phyloP scores from a whole-genome alignment of 2,797 vertebrate genomes.

The Atherinosoma microstoma region DNA sequence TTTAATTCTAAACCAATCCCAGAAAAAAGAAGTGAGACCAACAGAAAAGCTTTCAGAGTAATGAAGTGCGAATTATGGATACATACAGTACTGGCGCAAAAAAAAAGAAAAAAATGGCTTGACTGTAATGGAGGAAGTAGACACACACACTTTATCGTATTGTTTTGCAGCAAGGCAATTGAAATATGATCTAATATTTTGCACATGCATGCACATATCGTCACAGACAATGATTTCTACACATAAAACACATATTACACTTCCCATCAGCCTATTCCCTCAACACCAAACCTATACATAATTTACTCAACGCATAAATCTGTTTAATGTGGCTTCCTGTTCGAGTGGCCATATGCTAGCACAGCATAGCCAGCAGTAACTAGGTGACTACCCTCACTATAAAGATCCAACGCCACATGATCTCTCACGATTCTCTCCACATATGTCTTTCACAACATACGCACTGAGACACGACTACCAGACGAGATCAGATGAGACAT shows the following conservation, averaged over 20 bases:
- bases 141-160: neutral
- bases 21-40: too few relatives aligned
- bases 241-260: constrained; percentile 16
- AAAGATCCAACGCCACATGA: constrained; percentile 3
- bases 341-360: constrained; percentile 31
- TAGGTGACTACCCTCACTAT: constrained; percentile 6
- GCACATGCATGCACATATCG: neutral
- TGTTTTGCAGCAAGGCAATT: neutral
- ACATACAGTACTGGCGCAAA: neutral
- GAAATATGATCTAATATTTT: neutral
- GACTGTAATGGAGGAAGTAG: neutral
- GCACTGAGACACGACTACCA: constrained; percentile 3
- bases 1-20: too few relatives aligned
- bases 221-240: neutral
- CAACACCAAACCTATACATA: constrained; percentile 6
- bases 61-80: constrained; percentile 1
- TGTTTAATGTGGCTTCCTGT: constrained; percentile 53
- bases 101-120: neutral
- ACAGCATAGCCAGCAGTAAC: constrained; percentile 19
- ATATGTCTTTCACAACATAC: constrained; percentile 15
- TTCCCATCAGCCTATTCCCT: constrained; percentile 12
- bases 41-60: neutral
- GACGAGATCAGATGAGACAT: constrained; percentile 37
- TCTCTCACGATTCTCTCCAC: constrained; percentile 18
- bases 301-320: constrained; percentile 39